These are phyloP conservation scores for Monodelphis domestica DNA, from an alignment of 2,797 vertebrate genomes.

Conservation along the genomic window DNA sequence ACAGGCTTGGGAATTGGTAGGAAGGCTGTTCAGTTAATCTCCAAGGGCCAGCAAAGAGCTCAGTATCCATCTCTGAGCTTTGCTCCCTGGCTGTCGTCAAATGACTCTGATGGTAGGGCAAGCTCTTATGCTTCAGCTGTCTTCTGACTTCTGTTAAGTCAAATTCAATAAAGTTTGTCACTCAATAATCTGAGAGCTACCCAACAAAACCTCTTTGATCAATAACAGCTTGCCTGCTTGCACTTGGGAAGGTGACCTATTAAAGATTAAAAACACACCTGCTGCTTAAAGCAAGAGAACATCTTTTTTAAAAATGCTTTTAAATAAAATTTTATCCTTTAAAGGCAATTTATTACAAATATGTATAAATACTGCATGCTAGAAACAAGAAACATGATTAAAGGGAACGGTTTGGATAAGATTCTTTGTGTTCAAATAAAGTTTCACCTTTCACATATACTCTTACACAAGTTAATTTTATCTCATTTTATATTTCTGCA, in stretches of 20 bases:
- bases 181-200: conserved; percentile 90
- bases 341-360: conserved; percentile 84
- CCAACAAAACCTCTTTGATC: conserved; percentile 92
- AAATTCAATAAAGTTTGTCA: conserved; percentile 92
- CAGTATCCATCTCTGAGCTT: conserved; percentile 91
- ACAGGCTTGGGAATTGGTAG: conserved; percentile 90
- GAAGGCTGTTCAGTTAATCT: conserved; percentile 90
- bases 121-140: conserved; percentile 89
- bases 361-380: conserved; percentile 81
- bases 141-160: conserved; percentile 90
- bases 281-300: conserved; percentile 85
- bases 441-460: conserved; percentile 30
- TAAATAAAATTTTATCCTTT: conserved; percentile 84
- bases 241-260: conserved; percentile 91
- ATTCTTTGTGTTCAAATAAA: conserved; percentile 72
- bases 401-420: conserved; percentile 73
- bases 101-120: conserved; percentile 90
- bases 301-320: conserved; percentile 82
- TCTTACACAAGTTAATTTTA: conserved; percentile 56
- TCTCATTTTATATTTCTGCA: conserved; percentile 53
- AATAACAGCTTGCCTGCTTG: conserved; percentile 90
- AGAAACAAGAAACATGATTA: conserved; percentile 81
- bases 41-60: conserved; percentile 90
- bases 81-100: conserved; percentile 90
- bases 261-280: conserved; percentile 90